Evolutionary conservation across 1,140 invertebrate genomes (phyloP), one percentile per base, ranked within the genome.

Genomic region (Zaprionus capensis): DNA sequence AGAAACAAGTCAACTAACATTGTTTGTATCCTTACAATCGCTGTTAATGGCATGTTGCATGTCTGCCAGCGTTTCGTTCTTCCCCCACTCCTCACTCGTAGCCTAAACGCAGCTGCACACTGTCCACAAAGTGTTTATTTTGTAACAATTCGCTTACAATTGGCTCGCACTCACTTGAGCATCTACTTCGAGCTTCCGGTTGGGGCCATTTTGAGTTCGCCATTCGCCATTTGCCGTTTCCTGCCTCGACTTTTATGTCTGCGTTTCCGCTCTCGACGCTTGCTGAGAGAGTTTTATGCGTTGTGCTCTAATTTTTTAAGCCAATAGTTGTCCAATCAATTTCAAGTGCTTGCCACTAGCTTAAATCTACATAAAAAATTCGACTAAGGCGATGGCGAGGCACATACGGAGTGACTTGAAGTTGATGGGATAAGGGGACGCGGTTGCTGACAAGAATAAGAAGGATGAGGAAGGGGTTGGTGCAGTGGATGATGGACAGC

Each of bases 291-390:
- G 65, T 81, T 87, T 87, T 84, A 87, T 88, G 84, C 64, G 81
- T 81, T 68, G 62, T 82, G 84, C 81, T 88, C 81, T 84, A 88
- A 88, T 88, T 84, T 88, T 81, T 76, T 76, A 78, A 86, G 71
- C 78, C 81, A 81, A 88, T 88, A 88, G 70, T 90, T 88, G 70
- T 90, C 81, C 85, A 90, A 88, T 90, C 85, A 88, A 88, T 82
- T 90, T 90, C 79, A 76, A 85, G 85, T 77, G 72, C 55, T 79
- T 56, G 72, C 80, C 78, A 81, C 73, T 83, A 88, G 76, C 76
- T 81, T 81, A 76, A 88, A 90, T 90, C 84, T 88, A 84, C 84
- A 88, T 88, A 90, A 88, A 6, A 84, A 81, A 69, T 82, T 62
- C 57, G 46, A 49, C 49, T 53, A 46, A 49, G 41, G 38, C 31